Base-by-base conservation (phyloP, 1,140 invertebrate genomes). In the Polypedilum pembai region DNA sequence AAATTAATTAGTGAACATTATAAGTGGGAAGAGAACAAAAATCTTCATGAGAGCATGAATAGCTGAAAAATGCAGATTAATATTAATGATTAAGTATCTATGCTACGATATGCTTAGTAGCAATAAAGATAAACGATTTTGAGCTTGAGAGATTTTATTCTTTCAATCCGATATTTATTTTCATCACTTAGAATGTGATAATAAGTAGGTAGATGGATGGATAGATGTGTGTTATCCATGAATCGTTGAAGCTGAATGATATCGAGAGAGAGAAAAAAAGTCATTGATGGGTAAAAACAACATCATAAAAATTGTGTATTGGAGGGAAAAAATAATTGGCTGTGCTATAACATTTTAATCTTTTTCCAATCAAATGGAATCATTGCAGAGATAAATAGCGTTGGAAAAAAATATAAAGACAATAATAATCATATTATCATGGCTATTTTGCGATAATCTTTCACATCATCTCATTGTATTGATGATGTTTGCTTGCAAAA, bases 291-390 rank as follows among this genome's bases (percentile, higher is more conserved):
- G 41, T 40, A 41, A 73, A 41, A 45, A 41, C 17, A 41, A 73
- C 41, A 73, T 24, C 40, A 73, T 56, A 56, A 56, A 56, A 56
- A 56, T 56, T 56, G 45, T 41, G 17, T 18, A 73, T 20, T 41
- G 17, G 20, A 73, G 17, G 41, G 10, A 20, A 73, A 45, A 73
- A 73, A 45, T 73, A 41, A 73, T 73, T 73, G 40, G 45, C 45
- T 56, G 45, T 33, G 73, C 17, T 24, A 73, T 73, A 40, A 45
- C 41, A 73, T 45, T 73, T 41, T 41, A 73, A 45, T 41, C 40
- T 20, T 73, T 73, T 73, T 8, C 40, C 73, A 45, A 41, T 73
- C 40, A 41, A 73, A 40, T 40, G 45, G n/a, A 56, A 56, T 56
- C 45, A 56, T 10, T 56, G 45, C n/a, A n/a, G 45, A 56, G 45